phyloP scores from a whole-genome alignment of 2,888 invertebrate genomes.

The Encarsia formosa region DNA sequence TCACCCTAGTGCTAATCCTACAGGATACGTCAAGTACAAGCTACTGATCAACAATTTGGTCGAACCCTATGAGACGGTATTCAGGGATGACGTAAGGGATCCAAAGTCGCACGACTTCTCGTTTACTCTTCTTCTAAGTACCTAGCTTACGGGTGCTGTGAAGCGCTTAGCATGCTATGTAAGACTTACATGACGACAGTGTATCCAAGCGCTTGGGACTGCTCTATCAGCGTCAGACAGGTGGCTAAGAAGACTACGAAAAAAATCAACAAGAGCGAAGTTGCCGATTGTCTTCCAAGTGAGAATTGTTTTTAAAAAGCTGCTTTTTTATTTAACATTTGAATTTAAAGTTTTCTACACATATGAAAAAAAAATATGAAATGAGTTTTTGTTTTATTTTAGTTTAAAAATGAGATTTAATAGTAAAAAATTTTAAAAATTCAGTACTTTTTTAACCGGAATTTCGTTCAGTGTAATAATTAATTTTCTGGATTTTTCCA shows the following conservation, averaged over 20 bases:
- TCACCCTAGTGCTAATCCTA: no score
- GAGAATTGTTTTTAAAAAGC: no score
- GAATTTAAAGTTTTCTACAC: no score
- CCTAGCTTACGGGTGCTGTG: constrained; percentile 64
- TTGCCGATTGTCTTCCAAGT: no score
- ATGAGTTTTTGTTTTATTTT: no score
- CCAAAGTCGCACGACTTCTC: constrained; percentile 56
- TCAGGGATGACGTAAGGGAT: constrained; percentile 32
- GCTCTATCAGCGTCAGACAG: constrained; percentile 36
- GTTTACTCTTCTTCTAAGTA: constrained; percentile 64
- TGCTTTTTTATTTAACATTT: no score
- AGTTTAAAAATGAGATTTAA: no score
- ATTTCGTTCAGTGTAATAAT: no score
- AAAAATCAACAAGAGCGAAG: constrained; percentile 26
- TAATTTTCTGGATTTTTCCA: constrained; percentile 21
- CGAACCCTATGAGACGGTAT: constrained; percentile 52
- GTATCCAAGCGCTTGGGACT: constrained; percentile 66
- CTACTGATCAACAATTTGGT: constrained; percentile 56
- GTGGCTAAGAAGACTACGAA: constrained; percentile 14
- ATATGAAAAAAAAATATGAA: no score
- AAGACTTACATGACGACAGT: constrained; percentile 64
- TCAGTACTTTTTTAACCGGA: no score
- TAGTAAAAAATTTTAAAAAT: no score
- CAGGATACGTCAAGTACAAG: constrained; percentile 31
- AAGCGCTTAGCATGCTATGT: constrained; percentile 66